Conservation (phyloP, 1,140 invertebrate species). For the Laupala kohalensis region DNA sequence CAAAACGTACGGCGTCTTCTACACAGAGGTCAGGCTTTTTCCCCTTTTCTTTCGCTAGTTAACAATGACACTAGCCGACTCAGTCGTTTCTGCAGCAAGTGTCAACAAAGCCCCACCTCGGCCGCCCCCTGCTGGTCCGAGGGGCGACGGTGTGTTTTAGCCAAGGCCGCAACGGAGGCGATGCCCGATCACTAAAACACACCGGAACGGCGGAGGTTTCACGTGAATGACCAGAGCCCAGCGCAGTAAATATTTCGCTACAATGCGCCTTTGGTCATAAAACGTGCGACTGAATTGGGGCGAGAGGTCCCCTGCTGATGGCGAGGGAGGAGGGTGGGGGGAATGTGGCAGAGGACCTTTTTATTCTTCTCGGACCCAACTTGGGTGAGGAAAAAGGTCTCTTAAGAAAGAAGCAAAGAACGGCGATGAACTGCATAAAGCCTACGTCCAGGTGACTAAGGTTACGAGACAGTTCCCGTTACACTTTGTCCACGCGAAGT, state of each 20-base stretch:
- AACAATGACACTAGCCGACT: too few relatives aligned
- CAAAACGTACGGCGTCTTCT: too few relatives aligned
- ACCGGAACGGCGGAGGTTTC: not conserved
- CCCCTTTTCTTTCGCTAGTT: too few relatives aligned
- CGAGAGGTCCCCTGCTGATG: not conserved
- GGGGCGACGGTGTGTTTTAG: not conserved
- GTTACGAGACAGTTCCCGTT: not conserved
- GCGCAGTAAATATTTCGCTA: not conserved
- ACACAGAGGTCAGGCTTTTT: too few relatives aligned
- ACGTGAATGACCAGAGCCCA: not conserved
- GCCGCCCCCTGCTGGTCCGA: not conserved
- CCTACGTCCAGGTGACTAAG: not conserved
- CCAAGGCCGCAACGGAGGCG: not conserved
- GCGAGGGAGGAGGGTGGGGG: not conserved
- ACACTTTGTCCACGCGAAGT: too few relatives aligned
- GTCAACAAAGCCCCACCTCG: not conserved
- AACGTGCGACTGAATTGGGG: not conserved
- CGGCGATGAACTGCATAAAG: not conserved
- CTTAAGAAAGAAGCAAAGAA: not conserved
- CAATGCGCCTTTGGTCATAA: not conserved
- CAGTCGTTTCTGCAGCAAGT: too few relatives aligned
- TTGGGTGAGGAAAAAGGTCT: not conserved
- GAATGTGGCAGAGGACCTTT: not conserved
- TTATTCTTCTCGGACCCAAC: not conserved
- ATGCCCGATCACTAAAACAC: not conserved